Percentiles rank a stretch among this genome's conserved stretches.
Evolutionary conservation across 2,113 vertebrate species (phyloP).

Genomic region (Rana temporaria): DNA sequence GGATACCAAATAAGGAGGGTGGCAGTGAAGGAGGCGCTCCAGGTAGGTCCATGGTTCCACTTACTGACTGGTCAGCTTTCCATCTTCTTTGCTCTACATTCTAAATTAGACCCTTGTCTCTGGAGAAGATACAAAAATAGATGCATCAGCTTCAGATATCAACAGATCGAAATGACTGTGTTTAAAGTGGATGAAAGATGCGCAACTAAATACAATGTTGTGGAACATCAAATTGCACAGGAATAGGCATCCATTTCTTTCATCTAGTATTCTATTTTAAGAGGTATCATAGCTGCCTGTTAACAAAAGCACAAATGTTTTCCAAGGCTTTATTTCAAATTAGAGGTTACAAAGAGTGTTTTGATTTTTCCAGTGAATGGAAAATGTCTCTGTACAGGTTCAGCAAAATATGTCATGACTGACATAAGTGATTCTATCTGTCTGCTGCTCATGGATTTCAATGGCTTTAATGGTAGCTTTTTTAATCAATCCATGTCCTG

Average conservation of each 20-base stretch:
- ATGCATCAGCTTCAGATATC: neutral
- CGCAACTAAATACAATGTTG: constrained; percentile 18
- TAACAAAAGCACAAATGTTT: constrained; percentile 15
- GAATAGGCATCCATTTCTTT: constrained; percentile 15
- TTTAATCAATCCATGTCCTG: constrained; percentile 1
- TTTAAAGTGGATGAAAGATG: constrained; percentile 11
- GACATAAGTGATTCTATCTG: neutral
- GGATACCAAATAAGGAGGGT: too few species aligned
- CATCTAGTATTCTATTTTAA: constrained; percentile 13
- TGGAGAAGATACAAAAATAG: neutral
- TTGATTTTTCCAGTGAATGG: neutral
- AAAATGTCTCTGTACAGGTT: neutral
- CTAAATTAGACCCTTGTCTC: neutral
- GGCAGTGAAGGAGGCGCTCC: too few species aligned
- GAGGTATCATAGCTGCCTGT: constrained; percentile 18
- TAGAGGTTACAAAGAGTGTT: constrained; percentile 35
- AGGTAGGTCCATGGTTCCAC: too few species aligned
- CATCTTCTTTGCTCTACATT: neutral
- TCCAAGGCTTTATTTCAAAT: constrained; percentile 5
- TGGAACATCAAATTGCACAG: neutral
- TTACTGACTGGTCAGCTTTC: too few species aligned
- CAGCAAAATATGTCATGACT: neutral
- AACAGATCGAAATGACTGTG: neutral
- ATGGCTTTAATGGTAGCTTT: neutral
- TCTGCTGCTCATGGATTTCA: neutral